Base-by-base conservation (phyloP, 2,888 invertebrate genomes). In the Drosophila recens region DNA sequence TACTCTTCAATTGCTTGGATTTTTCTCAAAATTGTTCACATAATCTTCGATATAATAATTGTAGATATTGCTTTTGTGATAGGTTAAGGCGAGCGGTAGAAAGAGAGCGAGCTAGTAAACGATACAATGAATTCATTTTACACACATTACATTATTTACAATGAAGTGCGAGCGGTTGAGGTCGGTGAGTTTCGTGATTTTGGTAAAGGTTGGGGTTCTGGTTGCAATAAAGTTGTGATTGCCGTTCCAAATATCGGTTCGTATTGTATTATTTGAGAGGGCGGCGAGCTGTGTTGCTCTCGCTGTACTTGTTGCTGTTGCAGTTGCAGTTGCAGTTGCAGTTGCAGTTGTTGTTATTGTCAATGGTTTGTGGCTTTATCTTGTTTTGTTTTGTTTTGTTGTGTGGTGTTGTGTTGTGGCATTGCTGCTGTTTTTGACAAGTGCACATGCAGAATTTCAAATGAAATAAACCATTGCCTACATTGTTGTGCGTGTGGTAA, bases 81-180 rank as follows among this genome's bases (percentile, higher is more conserved):
- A 27, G 59, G 67, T 69, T 67, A 64, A 49, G 49, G 57, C 46
- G 76, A 67, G 79, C 62, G 62, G 57, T 43, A 68, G 65, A 75
- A 40, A 72, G 52, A 72, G 66, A 73, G 69, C 70, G 68, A 75
- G 72, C 75, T 65, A 69, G 71, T 67, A 23, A 79, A 71, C 52
- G 69, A 45, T 57, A 51, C 20, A 72, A 86, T 69, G 78, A 63
- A 34, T 54, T 63, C 43, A 20, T 52, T 61, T 68, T 61, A 72
- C 71, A 86, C 69, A 17, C 54, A 72, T 67, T 52, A 57, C 61
- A 74, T 72, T 82, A 87, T 89, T 81, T 89, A 86, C 85, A 86
- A 75, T 83, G 87, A 86, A 70, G 63, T 84, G 81, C 71, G 73
- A 53, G 67, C 59, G 56, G 57, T 54, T 68, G 51, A 15, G 61